phyloP scores from a whole-genome alignment of 2,797 vertebrate species.

The Peromyscus melanophrys region DNA sequence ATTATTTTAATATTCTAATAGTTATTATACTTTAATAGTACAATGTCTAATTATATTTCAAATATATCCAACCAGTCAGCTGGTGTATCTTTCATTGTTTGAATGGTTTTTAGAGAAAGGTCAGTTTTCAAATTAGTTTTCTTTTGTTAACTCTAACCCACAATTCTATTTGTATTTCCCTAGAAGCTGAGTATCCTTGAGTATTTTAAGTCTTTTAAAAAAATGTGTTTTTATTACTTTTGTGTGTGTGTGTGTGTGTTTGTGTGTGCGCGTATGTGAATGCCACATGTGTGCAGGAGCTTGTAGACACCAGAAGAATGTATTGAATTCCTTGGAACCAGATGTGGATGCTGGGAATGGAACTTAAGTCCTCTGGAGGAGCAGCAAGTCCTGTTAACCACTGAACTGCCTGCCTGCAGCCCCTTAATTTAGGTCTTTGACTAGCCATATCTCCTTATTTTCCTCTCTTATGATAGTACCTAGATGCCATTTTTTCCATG shows the following conservation, averaged over 20 bases:
- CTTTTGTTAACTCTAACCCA: conserved; percentile 48
- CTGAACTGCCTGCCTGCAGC: not conserved
- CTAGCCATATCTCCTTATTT: conserved; percentile 5
- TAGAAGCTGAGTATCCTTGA: conserved; percentile 23
- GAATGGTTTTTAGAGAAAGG: conserved; percentile 19
- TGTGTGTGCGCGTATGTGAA: not conserved
- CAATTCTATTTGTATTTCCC: conserved; percentile 54
- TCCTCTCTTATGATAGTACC: conserved; percentile 12
- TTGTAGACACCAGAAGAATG: not conserved
- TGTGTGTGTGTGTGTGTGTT: not conserved
- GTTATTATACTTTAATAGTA: conserved; percentile 34
- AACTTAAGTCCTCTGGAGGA: not conserved
- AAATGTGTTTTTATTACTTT: not conserved
- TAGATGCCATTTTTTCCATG: not conserved
- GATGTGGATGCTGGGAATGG: not conserved
- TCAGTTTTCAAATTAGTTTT: conserved; percentile 57
- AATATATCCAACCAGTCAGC: not conserved
- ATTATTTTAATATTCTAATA: conserved; percentile 36
- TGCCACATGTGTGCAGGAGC: not conserved
- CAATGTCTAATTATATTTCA: conserved; percentile 24
- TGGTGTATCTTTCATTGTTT: conserved; percentile 33
- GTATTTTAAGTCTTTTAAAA: conserved; percentile 42
- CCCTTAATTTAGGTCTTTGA: not conserved
- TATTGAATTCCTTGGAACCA: not conserved
- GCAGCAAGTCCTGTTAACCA: not conserved